Base-by-base conservation (phyloP, 2,113 vertebrate species). In the Tonatia bakeri region DNA sequence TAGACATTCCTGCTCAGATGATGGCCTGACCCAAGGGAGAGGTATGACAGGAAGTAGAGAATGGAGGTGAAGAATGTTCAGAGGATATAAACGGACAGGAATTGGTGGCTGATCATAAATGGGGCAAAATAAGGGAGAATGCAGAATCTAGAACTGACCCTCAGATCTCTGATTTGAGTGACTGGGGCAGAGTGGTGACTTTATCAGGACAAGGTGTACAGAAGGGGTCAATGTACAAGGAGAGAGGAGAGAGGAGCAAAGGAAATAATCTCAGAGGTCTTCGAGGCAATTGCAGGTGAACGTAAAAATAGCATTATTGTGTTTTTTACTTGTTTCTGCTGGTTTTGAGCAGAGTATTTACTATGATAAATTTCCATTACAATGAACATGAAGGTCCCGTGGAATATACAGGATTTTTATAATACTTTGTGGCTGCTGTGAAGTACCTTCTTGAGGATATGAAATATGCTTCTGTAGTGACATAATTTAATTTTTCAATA, bases 401-500 rank as follows among this genome's bases (percentile, higher is more conserved):
- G 47, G 40, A 89, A n/a, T 45, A 50, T 54, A 16, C 1, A 28
- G 1, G 24, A 36, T 7, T 83, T 95, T 72, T 33, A 52, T 26
- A 59, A 47, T 47, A 61, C 24, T 56, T 73, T 81, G 54, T 82
- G 83, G 24, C 91, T 38, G 6, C 61, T 90, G 5, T 70, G 22
- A 93, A 87, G 43, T 67, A 10, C 13, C 52, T 94, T 83, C 28
- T 81, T 87, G 45, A 87, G 56, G 83, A 89, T 54, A 16, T 47
- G 81, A 76, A 26, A 43, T 82, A 22, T 83, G 13, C 13, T 8
- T 93, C 43, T 86, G 17, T 54, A 80, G 50, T 7, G 15, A 56
- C n/a, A 31, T 82, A 73, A 31, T 73, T 90, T 87, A 76, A 79
- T 94, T 92, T 88, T 26, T 73, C 81, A 81, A 70, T 88, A 90